Evolutionary conservation across 2,888 invertebrate species (phyloP).

Genomic region (Tinea trinotella): DNA sequence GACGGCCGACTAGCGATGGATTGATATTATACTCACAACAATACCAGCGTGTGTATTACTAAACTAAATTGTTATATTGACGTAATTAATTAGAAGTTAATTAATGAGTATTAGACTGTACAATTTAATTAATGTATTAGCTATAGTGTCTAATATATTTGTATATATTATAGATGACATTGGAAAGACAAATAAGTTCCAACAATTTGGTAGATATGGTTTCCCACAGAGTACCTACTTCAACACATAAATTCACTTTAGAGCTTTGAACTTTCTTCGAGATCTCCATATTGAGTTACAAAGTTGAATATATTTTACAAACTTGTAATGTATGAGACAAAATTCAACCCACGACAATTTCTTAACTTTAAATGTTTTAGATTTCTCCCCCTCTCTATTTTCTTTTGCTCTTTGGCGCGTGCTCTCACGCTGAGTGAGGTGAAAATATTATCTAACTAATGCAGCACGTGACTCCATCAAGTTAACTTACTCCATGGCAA

Average conservation of each 20-base stretch:
- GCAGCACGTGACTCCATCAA: constrained; percentile 18
- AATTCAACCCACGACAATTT: background rate
- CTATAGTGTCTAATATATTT: no score
- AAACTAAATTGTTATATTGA: background rate
- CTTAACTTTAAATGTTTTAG: background rate
- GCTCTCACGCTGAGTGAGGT: constrained; percentile 1
- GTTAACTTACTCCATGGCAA: background rate
- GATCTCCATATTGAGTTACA: background rate
- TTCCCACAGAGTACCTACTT: no score
- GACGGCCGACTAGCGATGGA: background rate
- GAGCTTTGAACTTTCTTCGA: background rate
- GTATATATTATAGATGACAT: no score
- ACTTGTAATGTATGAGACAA: background rate
- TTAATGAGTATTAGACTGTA: background rate
- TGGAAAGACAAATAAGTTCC: no score
- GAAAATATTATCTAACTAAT: constrained; percentile 18
- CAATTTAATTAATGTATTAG: no score
- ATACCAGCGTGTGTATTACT: background rate
- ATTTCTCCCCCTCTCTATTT: background rate
- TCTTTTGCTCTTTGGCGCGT: constrained; percentile 8
- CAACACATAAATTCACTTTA: background rate
- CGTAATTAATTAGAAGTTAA: background rate
- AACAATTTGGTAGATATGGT: no score
- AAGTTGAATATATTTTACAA: background rate
- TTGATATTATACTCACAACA: background rate